Percentiles rank a stretch among this genome's conserved stretches.
Evolutionary conservation across 1,140 invertebrate species (phyloP).

Genomic region (Vanessa tameamea): DNA sequence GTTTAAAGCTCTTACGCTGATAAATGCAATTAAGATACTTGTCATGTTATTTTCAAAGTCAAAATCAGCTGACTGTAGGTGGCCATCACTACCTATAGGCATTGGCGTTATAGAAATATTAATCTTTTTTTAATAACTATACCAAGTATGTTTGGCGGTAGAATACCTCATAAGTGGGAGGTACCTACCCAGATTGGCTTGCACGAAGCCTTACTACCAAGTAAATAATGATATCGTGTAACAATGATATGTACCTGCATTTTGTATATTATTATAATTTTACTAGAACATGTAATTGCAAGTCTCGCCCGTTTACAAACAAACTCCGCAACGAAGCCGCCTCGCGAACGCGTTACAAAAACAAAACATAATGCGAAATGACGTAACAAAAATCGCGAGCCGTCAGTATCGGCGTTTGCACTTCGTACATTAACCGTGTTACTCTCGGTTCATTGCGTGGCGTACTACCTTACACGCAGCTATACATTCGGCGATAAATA

Average conservation of each 20-base stretch:
- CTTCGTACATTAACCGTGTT: slow-evolving; percentile 60
- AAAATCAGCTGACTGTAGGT: not conserved
- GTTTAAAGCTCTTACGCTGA: not conserved
- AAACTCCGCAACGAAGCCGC: not conserved
- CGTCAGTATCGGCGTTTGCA: slow-evolving; percentile 20
- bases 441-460: slow-evolving; percentile 53
- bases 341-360: slow-evolving; percentile 5
- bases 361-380: slow-evolving; percentile 32
- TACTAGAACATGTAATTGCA: not conserved
- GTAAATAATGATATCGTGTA: too few species aligned
- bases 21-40: not conserved
- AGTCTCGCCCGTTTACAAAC: not conserved
- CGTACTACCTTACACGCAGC: not conserved
- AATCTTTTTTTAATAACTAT: too few species aligned
- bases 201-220: too few species aligned
- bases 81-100: too few species aligned
- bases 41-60: not conserved
- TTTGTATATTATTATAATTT: too few species aligned
- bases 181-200: too few species aligned
- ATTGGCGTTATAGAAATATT: too few species aligned
- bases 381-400: slow-evolving; percentile 35
- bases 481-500: not conserved
- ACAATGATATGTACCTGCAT: too few species aligned
- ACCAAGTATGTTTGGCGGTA: too few species aligned
- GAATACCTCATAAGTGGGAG: too few species aligned